phyloP scores from a whole-genome alignment of 1,140 invertebrate genomes.

The Lepidurus arcticus region DNA sequence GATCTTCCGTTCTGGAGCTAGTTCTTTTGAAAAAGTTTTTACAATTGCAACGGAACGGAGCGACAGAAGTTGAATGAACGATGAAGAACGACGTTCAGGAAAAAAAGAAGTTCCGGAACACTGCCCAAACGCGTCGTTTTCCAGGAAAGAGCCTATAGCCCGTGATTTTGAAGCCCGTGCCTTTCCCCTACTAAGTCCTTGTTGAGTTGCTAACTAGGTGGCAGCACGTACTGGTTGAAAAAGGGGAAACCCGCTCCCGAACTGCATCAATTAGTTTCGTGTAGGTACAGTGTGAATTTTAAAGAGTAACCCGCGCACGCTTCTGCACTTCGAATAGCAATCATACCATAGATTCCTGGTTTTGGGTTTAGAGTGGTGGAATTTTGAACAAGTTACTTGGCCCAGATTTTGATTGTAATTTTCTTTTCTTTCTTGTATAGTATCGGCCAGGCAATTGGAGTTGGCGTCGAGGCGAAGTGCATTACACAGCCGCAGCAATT shows the following conservation, averaged over 20 bases:
- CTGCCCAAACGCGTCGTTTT: no score
- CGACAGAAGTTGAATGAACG: no score
- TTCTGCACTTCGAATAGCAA: neutral
- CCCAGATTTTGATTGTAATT: conserved; percentile 69
- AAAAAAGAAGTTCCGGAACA: no score
- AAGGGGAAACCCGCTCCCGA: no score
- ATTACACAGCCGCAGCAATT: conserved; percentile 86
- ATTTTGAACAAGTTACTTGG: conserved; percentile 11
- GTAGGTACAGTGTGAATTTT: neutral
- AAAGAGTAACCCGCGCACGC: neutral
- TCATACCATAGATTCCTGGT: neutral
- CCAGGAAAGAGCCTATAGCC: no score
- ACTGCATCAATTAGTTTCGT: no score
- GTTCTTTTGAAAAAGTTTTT: no score
- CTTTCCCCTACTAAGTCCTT: conserved; percentile 28
- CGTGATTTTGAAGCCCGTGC: no score
- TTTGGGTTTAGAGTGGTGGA: neutral
- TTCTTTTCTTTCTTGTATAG: conserved; percentile 52
- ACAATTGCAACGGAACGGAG: no score
- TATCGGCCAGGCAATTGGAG: conserved; percentile 91
- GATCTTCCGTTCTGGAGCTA: no score
- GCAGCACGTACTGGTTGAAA: no score
- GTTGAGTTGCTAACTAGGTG: neutral
- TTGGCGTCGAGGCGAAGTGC: conserved; percentile 76
- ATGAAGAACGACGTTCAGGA: no score